These are phyloP conservation scores for Ammodytes marinus DNA, from an alignment of 2,113 vertebrate genomes.

Conservation along the genomic window DNA sequence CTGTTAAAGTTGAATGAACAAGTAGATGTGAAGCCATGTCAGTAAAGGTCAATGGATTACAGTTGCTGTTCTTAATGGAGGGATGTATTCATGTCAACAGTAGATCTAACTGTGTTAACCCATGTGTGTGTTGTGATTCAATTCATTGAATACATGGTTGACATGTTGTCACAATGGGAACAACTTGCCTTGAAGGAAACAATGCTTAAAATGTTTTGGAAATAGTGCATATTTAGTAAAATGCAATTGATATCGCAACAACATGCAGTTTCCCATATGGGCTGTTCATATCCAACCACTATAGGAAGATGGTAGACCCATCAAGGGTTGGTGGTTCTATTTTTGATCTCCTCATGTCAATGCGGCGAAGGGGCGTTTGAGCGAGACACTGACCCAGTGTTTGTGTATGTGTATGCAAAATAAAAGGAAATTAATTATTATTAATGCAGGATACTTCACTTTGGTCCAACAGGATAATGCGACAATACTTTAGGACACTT, in stretches of 20 bases:
- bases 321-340: background rate
- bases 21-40: background rate
- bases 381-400: background rate
- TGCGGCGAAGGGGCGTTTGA: too few species aligned
- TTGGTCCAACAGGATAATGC: background rate
- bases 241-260: background rate
- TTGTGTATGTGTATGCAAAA: background rate
- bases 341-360: background rate
- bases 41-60: background rate
- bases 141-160: background rate
- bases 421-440: background rate
- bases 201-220: background rate
- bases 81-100: background rate
- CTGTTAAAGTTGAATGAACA: background rate
- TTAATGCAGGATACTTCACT: background rate
- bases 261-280: background rate
- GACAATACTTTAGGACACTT: slow-evolving; percentile 4
- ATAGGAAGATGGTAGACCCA: background rate
- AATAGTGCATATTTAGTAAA: background rate
- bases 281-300: background rate
- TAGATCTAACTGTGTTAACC: background rate
- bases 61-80: background rate
- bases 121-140: background rate
- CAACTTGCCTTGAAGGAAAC: too few species aligned
- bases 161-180: background rate